Percentiles rank a stretch among this genome's conserved stretches.
phyloP scores from a whole-genome alignment of 1,140 invertebrate genomes.

The Cyclina sinensis region DNA sequence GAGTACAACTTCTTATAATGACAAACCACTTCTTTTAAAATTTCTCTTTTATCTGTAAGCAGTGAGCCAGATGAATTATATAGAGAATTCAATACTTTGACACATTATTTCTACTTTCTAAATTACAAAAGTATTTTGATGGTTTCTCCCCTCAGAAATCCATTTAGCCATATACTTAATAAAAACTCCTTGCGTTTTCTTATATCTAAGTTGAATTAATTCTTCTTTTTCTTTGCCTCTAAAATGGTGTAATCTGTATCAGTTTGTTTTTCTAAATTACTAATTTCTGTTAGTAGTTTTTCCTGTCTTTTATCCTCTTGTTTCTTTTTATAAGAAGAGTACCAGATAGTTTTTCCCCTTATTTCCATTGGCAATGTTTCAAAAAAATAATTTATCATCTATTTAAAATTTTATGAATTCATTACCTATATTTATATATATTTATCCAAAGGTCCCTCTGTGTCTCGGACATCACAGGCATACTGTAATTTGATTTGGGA shows the following conservation, averaged over 20 bases:
- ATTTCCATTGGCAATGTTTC: slow-evolving; percentile 46
- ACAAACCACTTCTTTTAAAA: slow-evolving; percentile 39
- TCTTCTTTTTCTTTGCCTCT: slow-evolving; percentile 11
- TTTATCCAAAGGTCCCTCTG: neutral
- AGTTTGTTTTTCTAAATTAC: slow-evolving; percentile 16
- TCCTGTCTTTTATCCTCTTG: neutral
- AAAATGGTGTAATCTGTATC: neutral
- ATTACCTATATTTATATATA: slow-evolving; percentile 27
- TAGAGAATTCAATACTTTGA: slow-evolving; percentile 33
- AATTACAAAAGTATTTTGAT: too few species aligned
- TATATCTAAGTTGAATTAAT: slow-evolving; percentile 30
- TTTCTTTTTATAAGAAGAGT: neutral
- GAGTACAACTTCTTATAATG: slow-evolving; percentile 37
- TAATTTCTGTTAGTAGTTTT: neutral
- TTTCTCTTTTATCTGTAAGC: too few species aligned
- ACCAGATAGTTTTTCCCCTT: too few species aligned
- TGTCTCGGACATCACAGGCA: too few species aligned
- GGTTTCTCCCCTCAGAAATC: too few species aligned
- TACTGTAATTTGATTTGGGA: neutral
- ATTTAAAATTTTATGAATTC: neutral
- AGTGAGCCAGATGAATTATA: too few species aligned
- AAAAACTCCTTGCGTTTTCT: slow-evolving; percentile 23
- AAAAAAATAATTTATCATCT: slow-evolving; percentile 47
- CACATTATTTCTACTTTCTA: too few species aligned
- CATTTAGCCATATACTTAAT: too few species aligned